A percentile compares a stretch with the other conserved stretches of the same genome.
Conservation (phyloP, 2,888 invertebrate species). For the Dryadula phaetusa region DNA sequence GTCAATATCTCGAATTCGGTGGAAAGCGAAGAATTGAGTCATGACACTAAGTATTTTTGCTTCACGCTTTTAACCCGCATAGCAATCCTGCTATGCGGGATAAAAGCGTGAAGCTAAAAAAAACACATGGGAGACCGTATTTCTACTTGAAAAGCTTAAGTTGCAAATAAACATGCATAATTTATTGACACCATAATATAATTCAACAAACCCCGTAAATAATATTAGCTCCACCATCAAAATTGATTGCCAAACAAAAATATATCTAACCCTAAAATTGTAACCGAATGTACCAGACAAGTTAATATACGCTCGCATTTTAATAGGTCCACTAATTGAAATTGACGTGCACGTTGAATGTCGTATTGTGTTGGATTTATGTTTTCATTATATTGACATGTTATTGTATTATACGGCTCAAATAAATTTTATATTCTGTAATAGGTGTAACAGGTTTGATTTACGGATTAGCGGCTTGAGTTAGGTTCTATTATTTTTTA, state of each 20-base stretch:
- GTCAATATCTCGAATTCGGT: too few relatives aligned
- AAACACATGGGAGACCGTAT: too few relatives aligned
- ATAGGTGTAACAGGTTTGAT: not conserved
- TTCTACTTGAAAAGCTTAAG: too few relatives aligned
- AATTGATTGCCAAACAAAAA: not conserved
- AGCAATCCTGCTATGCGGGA: too few relatives aligned
- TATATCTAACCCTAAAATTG: constrained; percentile 1
- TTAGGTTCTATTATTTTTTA: not conserved
- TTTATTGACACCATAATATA: too few relatives aligned
- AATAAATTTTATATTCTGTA: not conserved
- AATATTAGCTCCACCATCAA: not conserved
- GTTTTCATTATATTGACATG: constrained; percentile 16
- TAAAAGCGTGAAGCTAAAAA: too few relatives aligned
- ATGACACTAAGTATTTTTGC: too few relatives aligned
- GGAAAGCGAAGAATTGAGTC: too few relatives aligned
- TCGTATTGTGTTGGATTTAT: not conserved
- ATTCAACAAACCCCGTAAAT: too few relatives aligned
- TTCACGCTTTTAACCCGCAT: too few relatives aligned
- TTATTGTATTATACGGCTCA: constrained; percentile 16
- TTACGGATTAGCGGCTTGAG: not conserved
- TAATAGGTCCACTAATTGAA: constrained; percentile 23
- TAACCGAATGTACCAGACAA: not conserved
- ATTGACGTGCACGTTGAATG: constrained; percentile 1
- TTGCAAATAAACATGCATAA: too few relatives aligned
- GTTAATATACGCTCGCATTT: constrained; percentile 14